Evolutionary conservation across 2,797 vertebrate genomes (phyloP), one percentile per base, ranked within the genome.

Genomic region (Mico argentatus): DNA sequence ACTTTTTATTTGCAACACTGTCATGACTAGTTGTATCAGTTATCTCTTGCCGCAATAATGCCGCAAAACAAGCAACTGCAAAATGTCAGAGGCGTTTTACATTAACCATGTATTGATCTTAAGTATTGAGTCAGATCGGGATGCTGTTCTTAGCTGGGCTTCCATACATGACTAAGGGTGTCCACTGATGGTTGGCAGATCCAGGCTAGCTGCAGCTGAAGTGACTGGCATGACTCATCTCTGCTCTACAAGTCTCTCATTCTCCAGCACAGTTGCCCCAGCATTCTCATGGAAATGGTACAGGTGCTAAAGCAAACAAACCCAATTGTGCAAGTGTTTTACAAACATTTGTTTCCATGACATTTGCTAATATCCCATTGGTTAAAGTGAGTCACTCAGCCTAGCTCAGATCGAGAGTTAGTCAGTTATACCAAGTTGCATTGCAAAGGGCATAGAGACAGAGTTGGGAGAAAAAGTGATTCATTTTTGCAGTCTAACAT

Each of bases 301-400:
- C 84, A 93, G 92, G 80, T 84, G 84, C 88, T 89, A 87, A 75
- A 83, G 46, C 89, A 96, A 96, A 92, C 59, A 67, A 89, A 75
- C 27, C 30, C 39, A 84, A 20, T 27, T 70, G 61, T 92, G 70
- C 10, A 86, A 95, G 46, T 82, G 57, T 90, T 83, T 91, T 80
- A 64, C 33, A 77, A 61, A 52, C 30, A 46, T 81, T 87, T 94
- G 94, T 87, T 94, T 94, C 73, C 27, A 50, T 92, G 82, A 87
- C 95, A 92, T 97, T 96, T 97, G 59, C 46, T 95, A 90, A 92
- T 39, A 57, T 92, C 30, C 91, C 72, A 36, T 87, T 85, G 89
- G 86, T 90, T 59, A 91, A 88, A 96, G 26, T 97, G 96, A 95
- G 73, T 95, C 94, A 97, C 30, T 77, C 39, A 81, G 24, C 26